phyloP scores from a whole-genome alignment of 2,113 vertebrate species.

The Pholis gunnellus region DNA sequence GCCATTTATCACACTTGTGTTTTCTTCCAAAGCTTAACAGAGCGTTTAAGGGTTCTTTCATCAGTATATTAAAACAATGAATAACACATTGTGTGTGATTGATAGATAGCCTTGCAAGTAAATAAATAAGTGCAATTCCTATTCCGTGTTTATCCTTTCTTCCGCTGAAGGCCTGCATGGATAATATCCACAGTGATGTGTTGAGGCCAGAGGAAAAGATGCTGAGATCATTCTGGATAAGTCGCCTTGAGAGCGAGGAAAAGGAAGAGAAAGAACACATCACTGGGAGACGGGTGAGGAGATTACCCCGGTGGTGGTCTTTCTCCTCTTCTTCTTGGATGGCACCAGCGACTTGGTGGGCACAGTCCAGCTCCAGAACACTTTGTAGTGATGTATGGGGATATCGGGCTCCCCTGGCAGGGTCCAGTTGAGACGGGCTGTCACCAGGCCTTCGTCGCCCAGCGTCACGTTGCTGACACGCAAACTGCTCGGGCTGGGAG shows the following conservation, averaged over 20 bases:
- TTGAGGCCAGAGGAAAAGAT: constrained; percentile 36
- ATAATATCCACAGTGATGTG: constrained; percentile 37
- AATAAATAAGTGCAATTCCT: constrained; percentile 50
- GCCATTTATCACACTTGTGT: constrained; percentile 55
- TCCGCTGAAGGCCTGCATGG: constrained; percentile 12
- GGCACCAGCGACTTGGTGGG: constrained; percentile 87
- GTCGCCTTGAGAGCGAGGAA: neutral
- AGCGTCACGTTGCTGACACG: constrained; percentile 86
- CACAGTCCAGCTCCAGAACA: constrained; percentile 93
- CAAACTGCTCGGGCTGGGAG: constrained; percentile 87
- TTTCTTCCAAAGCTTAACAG: constrained; percentile 54
- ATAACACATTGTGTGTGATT: constrained; percentile 51
- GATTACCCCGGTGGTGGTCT: constrained; percentile 90
- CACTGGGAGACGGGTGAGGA: constrained; percentile 22
- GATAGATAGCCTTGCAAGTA: constrained; percentile 38
- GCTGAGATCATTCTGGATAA: constrained; percentile 50
- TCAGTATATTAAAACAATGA: constrained; percentile 62
- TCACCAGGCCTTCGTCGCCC: constrained; percentile 84
- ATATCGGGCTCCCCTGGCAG: constrained; percentile 90
- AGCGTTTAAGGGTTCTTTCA: constrained; percentile 61
- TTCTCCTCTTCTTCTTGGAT: constrained; percentile 93
- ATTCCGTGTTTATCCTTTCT: constrained; percentile 47
- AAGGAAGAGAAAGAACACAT: constrained; percentile 10
- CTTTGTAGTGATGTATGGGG: constrained; percentile 95
- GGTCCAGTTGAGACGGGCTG: constrained; percentile 88